Conservation (phyloP, 2,888 invertebrate genomes). For the Scelioninae gen. 2 region DNA sequence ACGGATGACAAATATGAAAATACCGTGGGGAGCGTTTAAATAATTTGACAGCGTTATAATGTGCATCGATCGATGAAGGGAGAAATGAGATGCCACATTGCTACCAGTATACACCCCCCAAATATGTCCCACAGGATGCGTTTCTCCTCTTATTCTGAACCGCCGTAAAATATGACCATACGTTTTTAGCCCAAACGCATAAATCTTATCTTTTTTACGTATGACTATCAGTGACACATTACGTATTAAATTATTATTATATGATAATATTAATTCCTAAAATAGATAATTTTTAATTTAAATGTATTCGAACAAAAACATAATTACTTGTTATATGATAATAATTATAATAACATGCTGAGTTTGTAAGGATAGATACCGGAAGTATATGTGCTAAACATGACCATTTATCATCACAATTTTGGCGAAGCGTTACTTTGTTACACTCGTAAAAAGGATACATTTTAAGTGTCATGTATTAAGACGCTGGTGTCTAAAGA, state of each 20-base stretch:
- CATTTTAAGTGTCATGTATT: too few relatives aligned
- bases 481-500: too few relatives aligned
- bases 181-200: slow-evolving; percentile 32
- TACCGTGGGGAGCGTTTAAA: slow-evolving; percentile 50
- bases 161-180: slow-evolving; percentile 46
- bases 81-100: slow-evolving; percentile 39
- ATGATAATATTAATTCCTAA: not conserved
- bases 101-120: slow-evolving; percentile 39
- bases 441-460: too few relatives aligned
- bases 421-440: too few relatives aligned
- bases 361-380: too few relatives aligned
- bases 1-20: slow-evolving; percentile 49
- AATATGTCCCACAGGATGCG: slow-evolving; percentile 41
- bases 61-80: slow-evolving; percentile 37
- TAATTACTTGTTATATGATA: too few relatives aligned
- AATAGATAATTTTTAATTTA: too few relatives aligned
- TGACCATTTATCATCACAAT: too few relatives aligned
- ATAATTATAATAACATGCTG: too few relatives aligned
- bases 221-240: slow-evolving; percentile 11
- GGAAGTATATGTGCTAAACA: too few relatives aligned
- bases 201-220: slow-evolving; percentile 31
- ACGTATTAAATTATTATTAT: not conserved
- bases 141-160: slow-evolving; percentile 35
- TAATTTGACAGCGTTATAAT: slow-evolving; percentile 43
- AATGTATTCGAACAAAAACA: too few relatives aligned